A percentile compares a stretch with the other conserved stretches of the same genome.
These are phyloP conservation scores for Microchrysa polita DNA, from an alignment of 2,888 invertebrate species.

Conservation along the genomic window DNA sequence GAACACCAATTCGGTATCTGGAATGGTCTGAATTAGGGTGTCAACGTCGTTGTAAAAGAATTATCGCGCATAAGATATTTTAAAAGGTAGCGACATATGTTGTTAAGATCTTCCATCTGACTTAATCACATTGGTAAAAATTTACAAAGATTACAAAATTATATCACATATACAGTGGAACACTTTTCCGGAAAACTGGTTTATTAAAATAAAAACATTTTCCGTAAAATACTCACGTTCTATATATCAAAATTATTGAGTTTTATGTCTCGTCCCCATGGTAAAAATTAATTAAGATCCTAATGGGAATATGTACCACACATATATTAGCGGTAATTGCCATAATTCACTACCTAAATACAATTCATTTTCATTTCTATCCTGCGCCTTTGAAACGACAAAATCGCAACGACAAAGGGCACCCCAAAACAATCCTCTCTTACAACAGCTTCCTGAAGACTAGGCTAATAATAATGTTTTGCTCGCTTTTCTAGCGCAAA, in stretches of 20 bases:
- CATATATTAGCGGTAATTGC: constrained; percentile 16
- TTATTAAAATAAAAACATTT: not conserved
- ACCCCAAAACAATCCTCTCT: not conserved
- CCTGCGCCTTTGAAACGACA: constrained; percentile 18
- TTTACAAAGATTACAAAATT: no score
- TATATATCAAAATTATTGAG: constrained; percentile 22
- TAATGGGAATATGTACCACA: not conserved
- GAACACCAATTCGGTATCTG: no score
- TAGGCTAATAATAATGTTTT: not conserved
- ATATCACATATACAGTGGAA: not conserved
- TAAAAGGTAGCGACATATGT: no score
- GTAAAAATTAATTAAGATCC: constrained; percentile 26
- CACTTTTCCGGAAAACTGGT: no score
- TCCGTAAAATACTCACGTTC: not conserved
- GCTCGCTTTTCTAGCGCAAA: constrained; percentile 17
- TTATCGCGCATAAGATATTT: no score
- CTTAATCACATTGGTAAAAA: no score
- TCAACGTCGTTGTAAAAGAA: no score
- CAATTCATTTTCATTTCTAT: constrained; percentile 37
- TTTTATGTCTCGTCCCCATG: constrained; percentile 30
- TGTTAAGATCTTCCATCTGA: no score
- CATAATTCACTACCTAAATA: constrained; percentile 31
- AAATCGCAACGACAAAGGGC: not conserved
- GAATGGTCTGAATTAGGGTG: no score
- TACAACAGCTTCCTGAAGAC: no score